Evolutionary conservation across 2,113 vertebrate genomes (phyloP).

Genomic region (Actinemys pallida): DNA sequence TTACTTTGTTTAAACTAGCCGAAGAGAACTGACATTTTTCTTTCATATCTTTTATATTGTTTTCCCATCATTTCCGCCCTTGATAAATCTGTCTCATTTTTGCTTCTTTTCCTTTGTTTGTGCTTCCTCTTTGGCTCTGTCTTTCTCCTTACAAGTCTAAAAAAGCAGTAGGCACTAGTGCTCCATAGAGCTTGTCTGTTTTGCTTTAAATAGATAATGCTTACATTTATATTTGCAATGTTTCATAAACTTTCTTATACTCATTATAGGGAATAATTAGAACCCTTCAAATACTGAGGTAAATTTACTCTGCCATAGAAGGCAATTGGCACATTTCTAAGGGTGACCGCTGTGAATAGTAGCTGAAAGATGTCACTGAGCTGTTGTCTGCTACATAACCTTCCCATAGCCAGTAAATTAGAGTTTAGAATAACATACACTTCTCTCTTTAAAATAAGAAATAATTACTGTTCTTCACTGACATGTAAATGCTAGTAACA

Average conservation of each 20-base stretch:
- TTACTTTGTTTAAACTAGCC: background rate
- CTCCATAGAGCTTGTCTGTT: background rate
- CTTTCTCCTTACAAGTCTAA: background rate
- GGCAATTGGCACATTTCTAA: background rate
- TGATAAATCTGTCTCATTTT: background rate
- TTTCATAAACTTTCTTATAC: background rate
- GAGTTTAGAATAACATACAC: rapidly evolving
- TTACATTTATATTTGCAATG: background rate
- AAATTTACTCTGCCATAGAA: background rate
- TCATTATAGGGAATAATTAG: background rate
- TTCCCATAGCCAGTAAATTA: background rate
- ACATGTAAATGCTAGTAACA: background rate
- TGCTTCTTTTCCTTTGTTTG: background rate
- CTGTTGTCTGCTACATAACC: background rate
- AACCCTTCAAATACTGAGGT: background rate
- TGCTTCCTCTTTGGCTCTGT: background rate
- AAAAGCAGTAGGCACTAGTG: background rate
- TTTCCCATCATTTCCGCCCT: background rate
- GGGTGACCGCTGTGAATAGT: background rate
- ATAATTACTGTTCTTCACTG: background rate
- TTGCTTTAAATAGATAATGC: background rate
- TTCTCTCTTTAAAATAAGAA: background rate
- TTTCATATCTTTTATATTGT: background rate
- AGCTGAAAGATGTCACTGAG: background rate
- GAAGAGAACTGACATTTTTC: background rate